Evolutionary conservation across 1,140 invertebrate genomes (phyloP), one percentile per base, ranked within the genome.

Genomic region (Glossosoma conforme): DNA sequence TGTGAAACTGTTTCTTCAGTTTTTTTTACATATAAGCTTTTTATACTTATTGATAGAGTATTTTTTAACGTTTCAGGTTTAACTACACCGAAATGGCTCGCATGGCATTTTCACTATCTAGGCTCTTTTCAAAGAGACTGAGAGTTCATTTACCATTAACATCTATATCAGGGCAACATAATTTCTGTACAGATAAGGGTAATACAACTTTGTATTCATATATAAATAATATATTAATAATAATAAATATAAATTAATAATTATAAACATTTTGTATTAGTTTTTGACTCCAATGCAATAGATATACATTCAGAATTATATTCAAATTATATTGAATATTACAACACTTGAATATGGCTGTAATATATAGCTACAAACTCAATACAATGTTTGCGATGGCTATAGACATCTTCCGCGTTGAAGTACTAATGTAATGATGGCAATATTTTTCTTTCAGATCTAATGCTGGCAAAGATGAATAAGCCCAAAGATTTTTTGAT

Each of bases 401-500:
- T n/a, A n/a, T n/a, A n/a, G n/a, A n/a, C n/a, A n/a, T n/a, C n/a
- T n/a, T n/a, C n/a, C n/a, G n/a, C n/a, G n/a, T n/a, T n/a, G n/a
- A n/a, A n/a, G n/a, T n/a, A n/a, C n/a, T n/a, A n/a, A n/a, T n/a
- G n/a, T n/a, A n/a, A n/a, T n/a, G n/a, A n/a, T n/a, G n/a, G n/a
- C n/a, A n/a, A n/a, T n/a, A 8, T 28, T 28, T 28, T 8, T 28
- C 6, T 37, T 37, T 8, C 35, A 37, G 35, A 37, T 37, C 14
- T 37, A 37, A 9, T 14, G 8, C 6, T 13, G 14, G 13, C 13
- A 6, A 14, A 37, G 6, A 17, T 9, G 5, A 37, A 13, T 13
- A 50, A 50, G 38, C 1, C 14, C 1, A 19, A 19, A 44, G 49
- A 52, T 10, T n/a, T 38, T 11, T 40, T 52, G 20, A 9, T 52